Evolutionary conservation across 2,888 invertebrate species (phyloP).

Genomic region (Nemurella pictetii): DNA sequence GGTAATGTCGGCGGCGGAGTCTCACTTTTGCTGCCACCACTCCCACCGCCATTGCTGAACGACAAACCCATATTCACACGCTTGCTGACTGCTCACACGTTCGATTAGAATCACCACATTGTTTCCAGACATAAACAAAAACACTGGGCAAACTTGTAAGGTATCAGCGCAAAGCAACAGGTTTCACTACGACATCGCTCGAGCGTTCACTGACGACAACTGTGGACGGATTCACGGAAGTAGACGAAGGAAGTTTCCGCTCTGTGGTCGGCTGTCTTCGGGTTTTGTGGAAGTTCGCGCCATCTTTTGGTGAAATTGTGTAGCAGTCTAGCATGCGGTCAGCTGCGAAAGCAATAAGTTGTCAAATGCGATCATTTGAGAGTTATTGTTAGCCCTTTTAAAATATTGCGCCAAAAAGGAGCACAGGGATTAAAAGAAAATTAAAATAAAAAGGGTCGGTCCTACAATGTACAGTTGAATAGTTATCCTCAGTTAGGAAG

Average conservation of each 20-base stretch:
- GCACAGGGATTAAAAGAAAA: too few species aligned
- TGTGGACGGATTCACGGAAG: neutral
- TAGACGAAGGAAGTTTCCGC: neutral
- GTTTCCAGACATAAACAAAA: neutral
- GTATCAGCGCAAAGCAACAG: neutral
- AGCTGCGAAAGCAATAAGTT: too few species aligned
- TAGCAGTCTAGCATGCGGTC: too few species aligned
- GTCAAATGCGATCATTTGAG: too few species aligned
- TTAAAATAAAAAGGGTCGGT: too few species aligned
- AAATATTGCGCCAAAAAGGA: too few species aligned
- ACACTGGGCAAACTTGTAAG: neutral
- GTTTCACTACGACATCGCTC: neutral
- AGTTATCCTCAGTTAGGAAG: too few species aligned
- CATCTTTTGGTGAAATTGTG: too few species aligned
- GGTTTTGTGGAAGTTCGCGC: too few species aligned
- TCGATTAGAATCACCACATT: neutral
- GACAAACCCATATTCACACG: conserved; percentile 10
- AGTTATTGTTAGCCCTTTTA: too few species aligned
- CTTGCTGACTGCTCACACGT: neutral
- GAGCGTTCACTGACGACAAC: neutral
- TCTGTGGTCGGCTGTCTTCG: neutral
- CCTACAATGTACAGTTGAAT: too few species aligned
- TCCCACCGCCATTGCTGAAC: conserved; percentile 33
- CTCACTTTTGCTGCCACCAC: conserved; percentile 42
- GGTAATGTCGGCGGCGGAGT: conserved; percentile 34